Evolutionary conservation across 2,797 vertebrate species (phyloP).

Genomic region (Gymnoscopelus microlampas): DNA sequence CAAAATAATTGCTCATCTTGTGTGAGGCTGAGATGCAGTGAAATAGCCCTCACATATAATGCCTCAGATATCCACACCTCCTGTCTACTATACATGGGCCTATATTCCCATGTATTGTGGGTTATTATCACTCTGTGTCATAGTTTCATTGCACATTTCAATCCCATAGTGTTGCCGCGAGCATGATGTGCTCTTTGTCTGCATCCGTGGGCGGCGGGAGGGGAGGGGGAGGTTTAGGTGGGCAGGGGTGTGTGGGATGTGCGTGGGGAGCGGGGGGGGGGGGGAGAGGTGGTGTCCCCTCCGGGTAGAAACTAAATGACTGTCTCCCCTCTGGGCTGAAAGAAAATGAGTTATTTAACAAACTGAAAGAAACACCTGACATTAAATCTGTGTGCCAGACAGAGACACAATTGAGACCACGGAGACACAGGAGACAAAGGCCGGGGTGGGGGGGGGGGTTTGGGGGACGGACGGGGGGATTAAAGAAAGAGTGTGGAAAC

Average conservation of each 20-base stretch:
- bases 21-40: conserved; percentile 46
- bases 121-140: too few relatives aligned
- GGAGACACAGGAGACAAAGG: conserved; percentile 42
- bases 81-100: too few relatives aligned
- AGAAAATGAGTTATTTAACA: conserved; percentile 76
- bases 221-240: too few relatives aligned
- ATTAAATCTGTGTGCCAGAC: conserved; percentile 75
- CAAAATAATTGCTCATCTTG: too few relatives aligned
- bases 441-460: background rate
- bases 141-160: too few relatives aligned
- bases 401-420: conserved; percentile 63
- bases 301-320: conserved; percentile 42
- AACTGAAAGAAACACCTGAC: conserved; percentile 76
- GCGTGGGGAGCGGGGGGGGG: background rate
- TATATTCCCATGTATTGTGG: too few relatives aligned
- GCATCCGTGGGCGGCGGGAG: too few relatives aligned
- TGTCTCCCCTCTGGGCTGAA: background rate
- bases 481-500: background rate
- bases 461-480: background rate
- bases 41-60: conserved; percentile 66
- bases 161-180: background rate
- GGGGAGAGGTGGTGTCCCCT: conserved; percentile 59
- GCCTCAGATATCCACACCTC: conserved; percentile 59
- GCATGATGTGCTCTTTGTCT: too few relatives aligned
- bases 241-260: too few relatives aligned